These are phyloP conservation scores for Aramus guarauna DNA, from an alignment of 2,113 vertebrate genomes.

Conservation along the genomic window DNA sequence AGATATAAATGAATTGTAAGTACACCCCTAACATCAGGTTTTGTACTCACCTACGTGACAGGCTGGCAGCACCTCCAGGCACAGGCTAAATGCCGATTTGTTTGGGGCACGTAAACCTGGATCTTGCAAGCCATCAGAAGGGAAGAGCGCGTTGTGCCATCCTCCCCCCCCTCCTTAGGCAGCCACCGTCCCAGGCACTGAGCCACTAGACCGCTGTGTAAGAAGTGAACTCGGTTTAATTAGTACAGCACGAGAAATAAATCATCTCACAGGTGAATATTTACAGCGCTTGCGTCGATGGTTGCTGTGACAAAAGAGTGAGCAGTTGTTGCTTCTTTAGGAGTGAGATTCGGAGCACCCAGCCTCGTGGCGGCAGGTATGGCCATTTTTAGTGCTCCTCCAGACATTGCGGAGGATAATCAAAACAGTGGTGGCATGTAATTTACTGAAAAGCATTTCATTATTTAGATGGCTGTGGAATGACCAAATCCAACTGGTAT, in stretches of 20 bases:
- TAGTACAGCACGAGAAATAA: rapidly evolving
- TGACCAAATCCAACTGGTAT: constrained; percentile 57
- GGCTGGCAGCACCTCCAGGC: rapidly evolving
- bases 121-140: background rate
- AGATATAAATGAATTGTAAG: background rate
- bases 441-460: constrained; percentile 52
- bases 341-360: background rate
- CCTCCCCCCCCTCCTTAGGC: background rate
- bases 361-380: background rate
- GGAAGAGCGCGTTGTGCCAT: background rate
- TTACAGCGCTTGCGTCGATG: rapidly evolving
- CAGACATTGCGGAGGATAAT: background rate
- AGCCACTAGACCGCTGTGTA: background rate
- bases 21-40: background rate
- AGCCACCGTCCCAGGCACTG: rapidly evolving
- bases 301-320: background rate
- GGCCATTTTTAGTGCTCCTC: background rate
- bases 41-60: rapidly evolving
- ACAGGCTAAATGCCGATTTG: background rate
- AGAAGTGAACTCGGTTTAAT: background rate
- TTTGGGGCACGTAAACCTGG: rapidly evolving
- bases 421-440: constrained; percentile 10
- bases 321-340: background rate
- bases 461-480: constrained; percentile 39
- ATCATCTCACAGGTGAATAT: background rate